Percentiles rank a stretch among this genome's conserved stretches.
Conservation (phyloP, 2,797 vertebrate genomes). For the Holocentrus rufus region DNA sequence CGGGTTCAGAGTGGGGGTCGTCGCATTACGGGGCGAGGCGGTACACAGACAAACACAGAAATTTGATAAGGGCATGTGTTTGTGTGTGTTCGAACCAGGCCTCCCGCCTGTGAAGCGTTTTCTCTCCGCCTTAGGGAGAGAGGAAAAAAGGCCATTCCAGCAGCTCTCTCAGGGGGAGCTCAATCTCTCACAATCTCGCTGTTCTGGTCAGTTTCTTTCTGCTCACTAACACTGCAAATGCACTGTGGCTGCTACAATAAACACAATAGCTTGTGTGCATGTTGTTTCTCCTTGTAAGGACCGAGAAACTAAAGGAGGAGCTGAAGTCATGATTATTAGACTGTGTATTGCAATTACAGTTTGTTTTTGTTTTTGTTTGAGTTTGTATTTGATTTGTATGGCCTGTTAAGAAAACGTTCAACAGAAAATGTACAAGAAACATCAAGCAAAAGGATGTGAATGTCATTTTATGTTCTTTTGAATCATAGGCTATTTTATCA, state of each 20-base stretch:
- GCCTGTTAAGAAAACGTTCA: not conserved
- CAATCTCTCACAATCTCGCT: constrained; percentile 34
- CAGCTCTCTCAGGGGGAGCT: constrained; percentile 40
- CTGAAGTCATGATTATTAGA: not conserved
- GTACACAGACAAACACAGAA: constrained; percentile 25
- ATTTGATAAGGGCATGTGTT: constrained; percentile 3
- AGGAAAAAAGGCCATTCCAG: constrained; percentile 28
- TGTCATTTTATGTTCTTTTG: no score
- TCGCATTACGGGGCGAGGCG: constrained; percentile 35
- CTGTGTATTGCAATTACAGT: not conserved
- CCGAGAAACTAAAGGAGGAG: not conserved
- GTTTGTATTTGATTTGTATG: not conserved
- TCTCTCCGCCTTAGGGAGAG: constrained; percentile 32
- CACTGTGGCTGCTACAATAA: constrained; percentile 9
- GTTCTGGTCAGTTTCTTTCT: constrained; percentile 41
- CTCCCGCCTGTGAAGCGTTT: constrained; percentile 35
- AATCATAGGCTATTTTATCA: no score
- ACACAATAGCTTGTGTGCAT: not conserved
- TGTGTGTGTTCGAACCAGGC: constrained; percentile 6
- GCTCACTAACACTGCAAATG: constrained; percentile 14
- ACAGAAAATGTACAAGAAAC: no score
- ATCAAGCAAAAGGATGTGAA: no score
- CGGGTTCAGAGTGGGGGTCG: constrained; percentile 22
- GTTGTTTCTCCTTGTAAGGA: not conserved
- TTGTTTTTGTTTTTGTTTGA: no score